Conservation (phyloP, 64 coral and sea anemone genomes). For the Montipora cactus region DNA sequence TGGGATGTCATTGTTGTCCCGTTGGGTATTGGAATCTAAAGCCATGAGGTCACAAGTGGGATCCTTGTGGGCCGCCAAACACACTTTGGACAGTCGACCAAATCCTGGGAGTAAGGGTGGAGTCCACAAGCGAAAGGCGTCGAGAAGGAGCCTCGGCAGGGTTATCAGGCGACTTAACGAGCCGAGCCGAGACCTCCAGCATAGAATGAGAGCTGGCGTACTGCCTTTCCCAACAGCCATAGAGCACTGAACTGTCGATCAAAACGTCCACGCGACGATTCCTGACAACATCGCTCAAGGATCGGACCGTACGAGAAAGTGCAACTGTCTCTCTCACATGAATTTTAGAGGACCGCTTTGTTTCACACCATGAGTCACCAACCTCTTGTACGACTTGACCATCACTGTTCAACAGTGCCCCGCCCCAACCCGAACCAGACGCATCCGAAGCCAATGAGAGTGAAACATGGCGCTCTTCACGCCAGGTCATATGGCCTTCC, state of each 20-base stretch:
- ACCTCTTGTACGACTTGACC: not conserved
- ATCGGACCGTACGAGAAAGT: not conserved
- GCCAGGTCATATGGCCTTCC: slow-evolving; percentile 7
- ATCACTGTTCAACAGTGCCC: not conserved
- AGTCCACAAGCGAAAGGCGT: not conserved
- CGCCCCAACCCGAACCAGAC: slow-evolving; percentile 10
- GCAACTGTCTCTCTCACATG: too few species aligned
- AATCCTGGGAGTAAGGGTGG: not conserved
- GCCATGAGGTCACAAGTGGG: slow-evolving; percentile 6
- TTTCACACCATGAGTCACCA: slow-evolving; percentile 1
- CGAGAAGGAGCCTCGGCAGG: not conserved
- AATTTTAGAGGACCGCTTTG: not conserved
- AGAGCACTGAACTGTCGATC: not conserved
- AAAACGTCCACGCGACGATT: not conserved
- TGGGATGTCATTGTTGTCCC: slow-evolving; percentile 29
- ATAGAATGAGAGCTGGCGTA: slow-evolving; percentile 5
- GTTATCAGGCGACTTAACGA: not conserved
- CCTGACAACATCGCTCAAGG: too few species aligned
- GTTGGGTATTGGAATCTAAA: too few species aligned
- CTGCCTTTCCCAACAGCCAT: slow-evolving; percentile 4
- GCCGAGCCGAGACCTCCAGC: not conserved
- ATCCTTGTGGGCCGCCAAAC: slow-evolving; percentile 15
- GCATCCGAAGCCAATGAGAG: slow-evolving; percentile 3
- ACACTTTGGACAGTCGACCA: slow-evolving; percentile 23
- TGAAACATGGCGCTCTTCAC: not conserved